Base-by-base conservation (phyloP, 2,888 invertebrate species). In the Drosophila fungiperda region DNA sequence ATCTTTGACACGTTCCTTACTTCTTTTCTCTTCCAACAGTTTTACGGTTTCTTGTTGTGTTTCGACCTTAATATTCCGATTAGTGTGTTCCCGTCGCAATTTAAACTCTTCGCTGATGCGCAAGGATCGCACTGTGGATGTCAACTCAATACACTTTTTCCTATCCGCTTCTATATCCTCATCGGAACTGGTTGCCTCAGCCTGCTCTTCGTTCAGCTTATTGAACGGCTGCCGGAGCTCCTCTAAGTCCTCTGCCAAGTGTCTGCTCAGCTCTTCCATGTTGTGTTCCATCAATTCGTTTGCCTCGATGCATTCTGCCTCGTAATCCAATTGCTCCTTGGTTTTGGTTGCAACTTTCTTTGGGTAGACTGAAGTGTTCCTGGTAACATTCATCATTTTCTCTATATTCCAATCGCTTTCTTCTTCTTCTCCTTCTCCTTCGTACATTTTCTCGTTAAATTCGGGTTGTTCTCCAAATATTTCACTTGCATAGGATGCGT, bases 271-370 rank as follows among this genome's bases (percentile, higher is more conserved):
- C 49, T 91, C 82, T 42, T 79, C 62, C 50, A 92, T 71, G 42
- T 91, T 87, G 26, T 74, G 72, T 8, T 65, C 74, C 5, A 89
- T 64, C 52, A 89, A 82, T 1, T 80, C 71, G 63, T 85, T 91
- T 0, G 80, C 80, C 48, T 79, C 69, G 0, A 15, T 57, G 35
- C 80, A 77, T n/a, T 89, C 79, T 17, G 67, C 60, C 6, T 91
- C 89, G n/a, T 74, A 73, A 26, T 76, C 60, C 17, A 79, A 38
- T 57, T 89, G 58, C 0, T 72, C 63, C 15, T 33, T 42, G 0
- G 60, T 79, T 23, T 75, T 78, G 3, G 36, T 23, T 42, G 7
- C 11, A 15, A 6, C 6, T 15, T 11, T 42, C 15, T 15, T 20
- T 3, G 1, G 3, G 11, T 29, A n/a, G 3, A 32, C 54, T 1